Conservation (phyloP, 2,113 vertebrate genomes). For the Steatornis caripensis region DNA sequence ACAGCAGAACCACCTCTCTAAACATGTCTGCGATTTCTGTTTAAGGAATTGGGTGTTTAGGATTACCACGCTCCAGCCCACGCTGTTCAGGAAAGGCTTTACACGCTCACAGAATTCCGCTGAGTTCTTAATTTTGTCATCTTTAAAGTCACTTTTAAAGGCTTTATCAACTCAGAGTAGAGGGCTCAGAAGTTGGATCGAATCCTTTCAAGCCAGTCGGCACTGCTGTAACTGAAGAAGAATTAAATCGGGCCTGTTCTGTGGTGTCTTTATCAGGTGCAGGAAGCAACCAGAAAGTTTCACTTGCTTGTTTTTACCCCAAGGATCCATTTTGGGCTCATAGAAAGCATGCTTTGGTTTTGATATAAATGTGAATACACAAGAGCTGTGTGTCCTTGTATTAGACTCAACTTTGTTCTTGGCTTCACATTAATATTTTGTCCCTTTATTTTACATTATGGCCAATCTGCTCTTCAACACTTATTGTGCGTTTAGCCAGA, state of each 20-base stretch:
- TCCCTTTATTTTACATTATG: not conserved
- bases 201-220: not conserved
- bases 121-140: not conserved
- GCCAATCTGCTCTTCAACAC: not conserved
- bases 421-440: not conserved
- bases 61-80: not conserved
- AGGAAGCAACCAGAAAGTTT: not conserved
- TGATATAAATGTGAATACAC: not conserved
- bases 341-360: not conserved
- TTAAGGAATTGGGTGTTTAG: not conserved
- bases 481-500: not conserved
- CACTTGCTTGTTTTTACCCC: not conserved
- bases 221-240: not conserved
- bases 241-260: not conserved
- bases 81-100: not conserved
- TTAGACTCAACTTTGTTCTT: not conserved
- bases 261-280: not conserved
- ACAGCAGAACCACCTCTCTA: not conserved
- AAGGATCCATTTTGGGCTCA: not conserved
- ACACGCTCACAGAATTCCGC: rapidly evolving
- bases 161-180: not conserved
- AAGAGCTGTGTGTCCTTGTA: not conserved
- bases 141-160: not conserved
- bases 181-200: not conserved
- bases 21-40: not conserved